Conservation (phyloP, 1,140 invertebrate genomes). For the Anoplophora glabripennis region DNA sequence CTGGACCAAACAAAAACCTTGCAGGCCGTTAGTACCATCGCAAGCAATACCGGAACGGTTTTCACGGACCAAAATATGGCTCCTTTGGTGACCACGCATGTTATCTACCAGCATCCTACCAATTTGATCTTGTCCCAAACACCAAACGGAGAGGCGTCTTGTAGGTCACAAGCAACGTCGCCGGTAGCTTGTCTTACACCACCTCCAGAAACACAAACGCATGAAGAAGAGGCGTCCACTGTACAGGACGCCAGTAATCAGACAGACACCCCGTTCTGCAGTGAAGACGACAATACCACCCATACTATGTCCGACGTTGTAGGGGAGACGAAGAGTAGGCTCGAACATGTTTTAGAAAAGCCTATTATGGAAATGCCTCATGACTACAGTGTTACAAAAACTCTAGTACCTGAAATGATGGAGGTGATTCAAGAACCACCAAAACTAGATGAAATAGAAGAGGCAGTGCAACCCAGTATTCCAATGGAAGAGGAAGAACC, state of each 20-base stretch:
- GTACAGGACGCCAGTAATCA: constrained; percentile 79
- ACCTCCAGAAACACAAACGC: constrained; percentile 54
- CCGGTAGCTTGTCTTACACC: constrained; percentile 59
- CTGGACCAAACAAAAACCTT: constrained; percentile 59
- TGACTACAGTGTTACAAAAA: neutral
- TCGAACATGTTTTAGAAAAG: neutral
- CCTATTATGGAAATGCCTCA: neutral
- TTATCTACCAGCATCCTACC: constrained; percentile 55
- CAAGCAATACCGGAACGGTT: constrained; percentile 52
- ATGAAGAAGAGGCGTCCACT: constrained; percentile 46
- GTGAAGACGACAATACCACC: constrained; percentile 52
- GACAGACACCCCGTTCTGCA: constrained; percentile 63
- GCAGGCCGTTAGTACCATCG: constrained; percentile 54
- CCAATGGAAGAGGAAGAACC: constrained; percentile 10
- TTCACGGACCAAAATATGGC: constrained; percentile 44
- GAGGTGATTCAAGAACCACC: constrained; percentile 3
- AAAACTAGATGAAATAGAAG: constrained; percentile 1
- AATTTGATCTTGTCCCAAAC: constrained; percentile 47
- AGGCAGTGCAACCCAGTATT: neutral
- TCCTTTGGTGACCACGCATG: constrained; percentile 50
- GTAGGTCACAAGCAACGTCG: constrained; percentile 58
- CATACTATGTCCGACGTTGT: constrained; percentile 30
- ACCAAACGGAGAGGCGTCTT: constrained; percentile 36
- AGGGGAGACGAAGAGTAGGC: constrained; percentile 20
- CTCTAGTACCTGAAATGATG: constrained; percentile 3